Percentiles rank a stretch among this genome's conserved stretches.
Evolutionary conservation across 2,113 vertebrate genomes (phyloP).

Genomic region (Hippocampus mohnikei): DNA sequence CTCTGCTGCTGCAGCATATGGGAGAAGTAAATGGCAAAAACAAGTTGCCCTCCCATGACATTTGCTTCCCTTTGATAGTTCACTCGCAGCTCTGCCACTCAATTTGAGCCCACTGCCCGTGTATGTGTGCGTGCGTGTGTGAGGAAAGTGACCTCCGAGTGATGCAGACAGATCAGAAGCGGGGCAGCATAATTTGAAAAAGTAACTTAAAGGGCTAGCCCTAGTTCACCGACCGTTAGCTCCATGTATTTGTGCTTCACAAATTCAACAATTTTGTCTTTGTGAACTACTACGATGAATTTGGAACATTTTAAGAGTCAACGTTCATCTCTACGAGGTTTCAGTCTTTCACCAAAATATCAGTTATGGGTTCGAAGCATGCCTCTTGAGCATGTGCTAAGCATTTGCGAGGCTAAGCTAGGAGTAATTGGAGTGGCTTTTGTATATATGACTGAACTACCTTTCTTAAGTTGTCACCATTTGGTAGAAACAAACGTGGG

Average conservation of each 20-base stretch:
- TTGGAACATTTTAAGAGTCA: not conserved
- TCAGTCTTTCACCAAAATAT: not conserved
- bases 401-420: not conserved
- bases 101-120: slow-evolving; percentile 47
- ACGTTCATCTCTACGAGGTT: not conserved
- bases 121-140: slow-evolving; percentile 15
- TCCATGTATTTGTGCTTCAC: not conserved
- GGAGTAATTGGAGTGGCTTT: not conserved
- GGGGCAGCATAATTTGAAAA: slow-evolving; percentile 15
- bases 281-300: not conserved
- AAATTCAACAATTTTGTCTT: not conserved
- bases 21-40: slow-evolving; percentile 54
- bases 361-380: not conserved
- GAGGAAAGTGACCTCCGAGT: slow-evolving; percentile 34
- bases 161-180: slow-evolving; percentile 25
- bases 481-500: not conserved
- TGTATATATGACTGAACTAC: not conserved
- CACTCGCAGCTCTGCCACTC: slow-evolving; percentile 37
- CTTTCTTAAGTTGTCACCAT: not conserved
- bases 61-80: slow-evolving; percentile 57
- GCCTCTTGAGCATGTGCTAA: not conserved
- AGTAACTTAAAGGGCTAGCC: not conserved
- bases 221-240: not conserved
- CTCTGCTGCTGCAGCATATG: slow-evolving; percentile 53
- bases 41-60: slow-evolving; percentile 49